phyloP scores from a whole-genome alignment of 2,888 invertebrate genomes.

The Lissonota sp. region DNA sequence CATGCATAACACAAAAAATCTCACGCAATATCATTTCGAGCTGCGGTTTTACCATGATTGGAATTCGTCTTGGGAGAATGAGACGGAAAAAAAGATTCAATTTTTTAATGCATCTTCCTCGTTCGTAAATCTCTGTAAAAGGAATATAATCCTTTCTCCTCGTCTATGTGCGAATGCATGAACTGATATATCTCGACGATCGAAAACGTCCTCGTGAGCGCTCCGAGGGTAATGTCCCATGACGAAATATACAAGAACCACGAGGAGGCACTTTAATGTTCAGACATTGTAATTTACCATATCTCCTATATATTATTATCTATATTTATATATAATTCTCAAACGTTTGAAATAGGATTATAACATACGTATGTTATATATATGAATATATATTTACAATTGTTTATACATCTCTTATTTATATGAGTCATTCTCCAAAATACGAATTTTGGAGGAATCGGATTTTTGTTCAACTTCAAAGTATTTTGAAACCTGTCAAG shows the following conservation, averaged over 20 bases:
- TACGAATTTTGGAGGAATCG: too few relatives aligned
- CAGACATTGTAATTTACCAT: not conserved
- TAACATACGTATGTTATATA: not conserved
- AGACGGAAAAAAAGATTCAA: not conserved
- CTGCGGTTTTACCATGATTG: conserved; percentile 47
- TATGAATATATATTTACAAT: not conserved
- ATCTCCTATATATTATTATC: not conserved
- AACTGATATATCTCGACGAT: conserved; percentile 1
- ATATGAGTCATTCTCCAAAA: too few relatives aligned
- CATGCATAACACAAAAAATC: not conserved
- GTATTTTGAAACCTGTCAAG: too few relatives aligned
- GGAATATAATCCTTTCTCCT: conserved; percentile 42
- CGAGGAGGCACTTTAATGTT: not conserved
- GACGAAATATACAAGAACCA: conserved; percentile 39
- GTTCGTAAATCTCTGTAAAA: conserved; percentile 46
- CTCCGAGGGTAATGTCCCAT: conserved; percentile 48
- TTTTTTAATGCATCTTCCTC: conserved; percentile 26
- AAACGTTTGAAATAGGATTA: too few relatives aligned
- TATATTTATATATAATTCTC: conserved; percentile 1
- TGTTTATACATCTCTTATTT: not conserved
- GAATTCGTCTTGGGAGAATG: not conserved
- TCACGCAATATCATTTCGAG: conserved; percentile 25
- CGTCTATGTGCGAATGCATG: not conserved
- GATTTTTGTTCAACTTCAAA: too few relatives aligned
- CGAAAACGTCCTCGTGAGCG: conserved; percentile 23